phyloP scores from a whole-genome alignment of 2,797 vertebrate species.

The Halcyon badia region DNA sequence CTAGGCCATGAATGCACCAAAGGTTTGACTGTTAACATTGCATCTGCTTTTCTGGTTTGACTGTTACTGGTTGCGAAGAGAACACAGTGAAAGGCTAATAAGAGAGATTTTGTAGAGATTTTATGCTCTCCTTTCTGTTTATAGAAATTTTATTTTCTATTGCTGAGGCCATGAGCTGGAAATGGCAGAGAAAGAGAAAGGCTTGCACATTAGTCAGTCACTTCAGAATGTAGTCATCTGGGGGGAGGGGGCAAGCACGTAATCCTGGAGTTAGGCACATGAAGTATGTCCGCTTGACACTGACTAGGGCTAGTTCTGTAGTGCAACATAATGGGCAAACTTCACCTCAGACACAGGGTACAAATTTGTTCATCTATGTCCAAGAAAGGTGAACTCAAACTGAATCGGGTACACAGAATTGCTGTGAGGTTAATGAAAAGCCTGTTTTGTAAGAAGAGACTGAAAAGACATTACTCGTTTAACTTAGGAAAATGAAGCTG shows the following conservation, averaged over 20 bases:
- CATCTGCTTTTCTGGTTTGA: not conserved
- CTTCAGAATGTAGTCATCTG: not conserved
- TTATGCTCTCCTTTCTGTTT: not conserved
- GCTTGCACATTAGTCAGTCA: not conserved
- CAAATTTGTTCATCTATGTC: not conserved
- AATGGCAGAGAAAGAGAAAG: not conserved
- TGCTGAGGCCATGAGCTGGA: not conserved
- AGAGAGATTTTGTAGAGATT: not conserved
- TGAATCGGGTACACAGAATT: not conserved
- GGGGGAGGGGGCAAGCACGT: rapidly evolving
- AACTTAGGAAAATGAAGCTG: not conserved
- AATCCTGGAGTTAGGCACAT: not conserved
- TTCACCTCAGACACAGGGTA: not conserved
- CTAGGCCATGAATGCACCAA: not conserved
- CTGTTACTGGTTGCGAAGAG: not conserved
- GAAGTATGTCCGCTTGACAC: not conserved
- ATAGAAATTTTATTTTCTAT: not conserved
- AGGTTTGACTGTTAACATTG: not conserved
- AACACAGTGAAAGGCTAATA: not conserved
- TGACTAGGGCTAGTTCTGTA: not conserved
- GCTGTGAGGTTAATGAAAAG: not conserved
- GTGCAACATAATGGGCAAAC: not conserved
- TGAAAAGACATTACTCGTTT: not conserved
- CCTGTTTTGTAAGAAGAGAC: not conserved
- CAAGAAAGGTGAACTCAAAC: not conserved